Evolutionary conservation across 2,113 vertebrate species (phyloP).

Genomic region (Ageneiosus marmoratus): DNA sequence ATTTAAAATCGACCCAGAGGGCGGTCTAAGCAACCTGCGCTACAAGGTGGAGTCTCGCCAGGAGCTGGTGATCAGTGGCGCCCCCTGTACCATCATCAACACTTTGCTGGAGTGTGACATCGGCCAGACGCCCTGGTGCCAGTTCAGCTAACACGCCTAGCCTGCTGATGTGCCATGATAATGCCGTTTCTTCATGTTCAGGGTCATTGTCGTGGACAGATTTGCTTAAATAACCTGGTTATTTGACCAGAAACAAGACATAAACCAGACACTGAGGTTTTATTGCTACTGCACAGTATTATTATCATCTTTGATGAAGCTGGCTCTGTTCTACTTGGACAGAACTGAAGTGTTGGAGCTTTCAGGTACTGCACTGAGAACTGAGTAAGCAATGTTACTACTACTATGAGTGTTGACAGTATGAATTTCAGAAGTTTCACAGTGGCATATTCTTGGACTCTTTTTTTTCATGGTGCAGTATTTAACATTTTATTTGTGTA

Average conservation of each 20-base stretch:
- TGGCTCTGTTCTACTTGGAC: conserved; percentile 24
- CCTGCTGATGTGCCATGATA: background rate
- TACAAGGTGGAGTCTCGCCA: conserved; percentile 86
- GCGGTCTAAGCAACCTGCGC: conserved; percentile 86
- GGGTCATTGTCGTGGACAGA: conserved; percentile 3
- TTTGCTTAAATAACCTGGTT: conserved; percentile 13
- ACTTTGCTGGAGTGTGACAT: conserved; percentile 85
- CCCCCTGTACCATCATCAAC: conserved; percentile 88
- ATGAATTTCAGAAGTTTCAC: conserved; percentile 16
- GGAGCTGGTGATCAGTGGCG: conserved; percentile 82
- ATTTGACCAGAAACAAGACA: background rate
- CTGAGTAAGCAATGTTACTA: conserved; percentile 26
- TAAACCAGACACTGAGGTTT: background rate
- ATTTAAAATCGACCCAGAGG: conserved; percentile 91
- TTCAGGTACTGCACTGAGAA: conserved; percentile 43
- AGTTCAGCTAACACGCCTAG: conserved; percentile 65
- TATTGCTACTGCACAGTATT: conserved; percentile 46
- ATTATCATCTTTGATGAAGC: conserved; percentile 12
- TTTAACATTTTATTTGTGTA: conserved; percentile 29
- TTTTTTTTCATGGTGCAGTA: conserved; percentile 38
- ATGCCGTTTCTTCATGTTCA: background rate
- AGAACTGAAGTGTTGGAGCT: conserved; percentile 23
- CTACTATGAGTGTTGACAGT: conserved; percentile 19
- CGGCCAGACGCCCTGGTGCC: conserved; percentile 88
- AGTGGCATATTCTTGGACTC: conserved; percentile 16